Percentiles rank a stretch among this genome's conserved stretches.
Conservation (phyloP, 2,888 invertebrate species). For the Ophion slaviceki region DNA sequence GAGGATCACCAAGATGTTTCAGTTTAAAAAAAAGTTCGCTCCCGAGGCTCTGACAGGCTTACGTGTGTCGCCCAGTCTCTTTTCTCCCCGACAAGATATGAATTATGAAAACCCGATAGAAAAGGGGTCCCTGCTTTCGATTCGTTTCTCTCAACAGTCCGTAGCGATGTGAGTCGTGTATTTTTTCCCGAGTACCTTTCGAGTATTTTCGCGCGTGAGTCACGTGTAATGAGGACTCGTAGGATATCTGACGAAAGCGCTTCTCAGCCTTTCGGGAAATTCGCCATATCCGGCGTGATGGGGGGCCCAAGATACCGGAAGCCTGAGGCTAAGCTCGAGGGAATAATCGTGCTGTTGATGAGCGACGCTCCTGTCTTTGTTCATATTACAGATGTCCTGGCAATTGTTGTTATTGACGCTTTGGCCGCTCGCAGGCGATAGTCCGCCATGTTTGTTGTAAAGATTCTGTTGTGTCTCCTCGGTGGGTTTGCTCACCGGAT, state of each 20-base stretch:
- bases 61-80: not conserved
- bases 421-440: conserved; percentile 64
- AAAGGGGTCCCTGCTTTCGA: not conserved
- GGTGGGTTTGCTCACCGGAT: conserved; percentile 85
- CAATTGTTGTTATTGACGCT: conserved; percentile 75
- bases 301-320: conserved; percentile 77
- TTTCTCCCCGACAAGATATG: not conserved
- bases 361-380: conserved; percentile 72
- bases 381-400: conserved; percentile 77
- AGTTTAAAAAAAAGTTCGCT: not conserved
- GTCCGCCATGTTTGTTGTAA: conserved; percentile 62
- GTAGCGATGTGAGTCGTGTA: conserved; percentile 4
- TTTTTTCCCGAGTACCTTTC: conserved; percentile 12
- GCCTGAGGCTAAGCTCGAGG: conserved; percentile 77
- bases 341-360: conserved; percentile 71
- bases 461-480: conserved; percentile 63
- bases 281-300: conserved; percentile 58
- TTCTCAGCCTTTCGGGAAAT: conserved; percentile 72
- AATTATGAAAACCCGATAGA: not conserved
- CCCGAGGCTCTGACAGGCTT: conserved; percentile 4
- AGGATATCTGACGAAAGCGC: conserved; percentile 81
- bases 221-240: conserved; percentile 76
- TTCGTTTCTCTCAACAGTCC: conserved; percentile 11
- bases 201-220: conserved; percentile 50
- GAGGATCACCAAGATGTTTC: conserved; percentile 8